Evolutionary conservation across 2,797 vertebrate species (phyloP).

Genomic region (Cynodonichthys magdalenae): DNA sequence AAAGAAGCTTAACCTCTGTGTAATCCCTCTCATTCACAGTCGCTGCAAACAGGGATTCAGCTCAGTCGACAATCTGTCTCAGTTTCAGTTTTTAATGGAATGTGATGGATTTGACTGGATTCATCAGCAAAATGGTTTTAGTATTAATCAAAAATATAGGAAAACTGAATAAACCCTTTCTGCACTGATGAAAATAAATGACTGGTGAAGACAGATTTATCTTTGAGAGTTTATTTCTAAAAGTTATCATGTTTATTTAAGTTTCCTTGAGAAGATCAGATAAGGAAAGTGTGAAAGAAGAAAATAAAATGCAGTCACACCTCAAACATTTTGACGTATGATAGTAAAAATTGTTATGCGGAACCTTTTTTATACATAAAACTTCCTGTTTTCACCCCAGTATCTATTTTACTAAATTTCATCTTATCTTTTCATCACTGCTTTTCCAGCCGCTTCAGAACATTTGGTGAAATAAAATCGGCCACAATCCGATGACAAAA

Average conservation of each 20-base stretch:
- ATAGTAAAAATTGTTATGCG: not conserved
- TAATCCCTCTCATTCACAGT: slow-evolving; percentile 66
- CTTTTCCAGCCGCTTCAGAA: not conserved
- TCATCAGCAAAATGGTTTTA: not conserved
- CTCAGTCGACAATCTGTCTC: slow-evolving; percentile 43
- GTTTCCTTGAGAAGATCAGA: not conserved
- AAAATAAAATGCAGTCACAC: not conserved
- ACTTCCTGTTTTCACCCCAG: not conserved
- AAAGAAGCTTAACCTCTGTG: slow-evolving; percentile 68
- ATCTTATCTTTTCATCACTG: no score
- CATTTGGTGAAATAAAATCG: not conserved
- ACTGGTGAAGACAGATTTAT: not conserved
- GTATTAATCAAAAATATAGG: not conserved
- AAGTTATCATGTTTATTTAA: no score
- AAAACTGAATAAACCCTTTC: not conserved
- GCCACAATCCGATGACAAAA: no score
- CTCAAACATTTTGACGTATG: not conserved
- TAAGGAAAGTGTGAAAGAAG: not conserved
- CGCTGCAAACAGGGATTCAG: slow-evolving; percentile 54
- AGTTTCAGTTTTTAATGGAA: not conserved
- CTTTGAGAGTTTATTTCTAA: no score
- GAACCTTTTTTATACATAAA: not conserved
- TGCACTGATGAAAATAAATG: not conserved
- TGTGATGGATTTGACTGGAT: not conserved
- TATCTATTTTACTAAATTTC: no score